phyloP scores from a whole-genome alignment of 2,113 vertebrate species.

The Syrrhaptes paradoxus region DNA sequence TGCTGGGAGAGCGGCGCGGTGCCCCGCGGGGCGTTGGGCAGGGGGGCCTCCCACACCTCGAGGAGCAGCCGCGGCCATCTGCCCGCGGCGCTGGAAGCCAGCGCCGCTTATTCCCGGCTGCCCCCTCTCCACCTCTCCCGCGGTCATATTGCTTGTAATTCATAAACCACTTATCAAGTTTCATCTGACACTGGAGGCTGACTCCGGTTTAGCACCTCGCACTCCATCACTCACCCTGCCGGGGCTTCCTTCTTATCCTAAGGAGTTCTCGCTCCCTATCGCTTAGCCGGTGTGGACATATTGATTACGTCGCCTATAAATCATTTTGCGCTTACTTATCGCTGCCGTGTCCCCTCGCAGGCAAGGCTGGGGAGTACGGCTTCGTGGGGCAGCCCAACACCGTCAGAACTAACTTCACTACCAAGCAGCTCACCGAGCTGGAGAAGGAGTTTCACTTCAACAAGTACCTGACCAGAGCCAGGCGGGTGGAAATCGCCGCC shows the following conservation, averaged over 20 bases:
- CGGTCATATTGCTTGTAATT: slow-evolving; percentile 56
- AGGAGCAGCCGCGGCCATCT: not conserved
- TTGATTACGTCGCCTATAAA: slow-evolving; percentile 31
- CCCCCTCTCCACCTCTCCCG: not conserved
- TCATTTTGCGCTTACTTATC: slow-evolving; percentile 12
- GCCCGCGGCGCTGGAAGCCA: not conserved
- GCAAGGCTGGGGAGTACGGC: slow-evolving; percentile 93
- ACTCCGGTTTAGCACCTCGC: slow-evolving; percentile 55
- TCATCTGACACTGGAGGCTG: slow-evolving; percentile 47
- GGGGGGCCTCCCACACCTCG: not conserved
- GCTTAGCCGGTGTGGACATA: slow-evolving; percentile 28
- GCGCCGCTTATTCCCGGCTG: not conserved
- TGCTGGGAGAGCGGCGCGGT: not conserved
- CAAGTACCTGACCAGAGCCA: slow-evolving; percentile 95
- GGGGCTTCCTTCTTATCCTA: not conserved
- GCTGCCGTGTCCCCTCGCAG: slow-evolving; percentile 68
- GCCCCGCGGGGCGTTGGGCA: not conserved
- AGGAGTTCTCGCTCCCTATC: slow-evolving; percentile 33
- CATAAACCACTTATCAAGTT: slow-evolving; percentile 64
- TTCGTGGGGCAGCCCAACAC: slow-evolving; percentile 92
- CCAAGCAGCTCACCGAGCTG: slow-evolving; percentile 96
- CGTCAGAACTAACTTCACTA: slow-evolving; percentile 96
- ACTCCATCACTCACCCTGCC: slow-evolving; percentile 63
- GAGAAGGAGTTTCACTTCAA: slow-evolving; percentile 99
- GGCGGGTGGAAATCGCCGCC: slow-evolving; percentile 94